These are phyloP conservation scores for Lucinisca nassula DNA, from an alignment of 2,888 invertebrate species.

Conservation along the genomic window DNA sequence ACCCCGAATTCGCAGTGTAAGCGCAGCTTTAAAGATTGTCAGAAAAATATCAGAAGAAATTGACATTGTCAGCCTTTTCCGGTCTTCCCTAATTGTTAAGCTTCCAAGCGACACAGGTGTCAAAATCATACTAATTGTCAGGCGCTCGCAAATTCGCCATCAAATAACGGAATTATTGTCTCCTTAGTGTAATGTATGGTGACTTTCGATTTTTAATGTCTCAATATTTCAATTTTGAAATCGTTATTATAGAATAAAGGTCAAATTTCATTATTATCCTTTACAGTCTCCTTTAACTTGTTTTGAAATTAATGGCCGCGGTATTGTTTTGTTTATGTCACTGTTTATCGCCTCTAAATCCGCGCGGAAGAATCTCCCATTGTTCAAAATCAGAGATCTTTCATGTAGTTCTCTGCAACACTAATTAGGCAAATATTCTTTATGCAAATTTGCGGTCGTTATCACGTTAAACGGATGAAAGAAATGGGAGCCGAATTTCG, in stretches of 20 bases:
- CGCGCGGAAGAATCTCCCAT: background rate
- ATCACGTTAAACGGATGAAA: background rate
- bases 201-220: conserved; percentile 13
- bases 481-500: background rate
- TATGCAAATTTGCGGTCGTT: background rate
- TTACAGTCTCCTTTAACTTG: background rate
- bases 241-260: background rate
- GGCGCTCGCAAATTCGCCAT: conserved; percentile 48
- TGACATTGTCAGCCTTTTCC: no score
- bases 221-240: background rate
- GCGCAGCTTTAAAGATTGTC: no score
- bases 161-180: conserved; percentile 12
- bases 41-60: no score
- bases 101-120: conserved; percentile 40
- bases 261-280: background rate
- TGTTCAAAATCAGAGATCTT: background rate
- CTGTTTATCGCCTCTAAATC: background rate
- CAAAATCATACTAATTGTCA: conserved; percentile 30
- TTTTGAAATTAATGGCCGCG: background rate
- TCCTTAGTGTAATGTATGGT: background rate
- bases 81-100: no score
- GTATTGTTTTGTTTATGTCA: background rate
- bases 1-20: no score
- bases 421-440: background rate
- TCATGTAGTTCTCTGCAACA: background rate